These are phyloP conservation scores for Anableps anableps DNA, from an alignment of 2,797 vertebrate species.

Conservation along the genomic window DNA sequence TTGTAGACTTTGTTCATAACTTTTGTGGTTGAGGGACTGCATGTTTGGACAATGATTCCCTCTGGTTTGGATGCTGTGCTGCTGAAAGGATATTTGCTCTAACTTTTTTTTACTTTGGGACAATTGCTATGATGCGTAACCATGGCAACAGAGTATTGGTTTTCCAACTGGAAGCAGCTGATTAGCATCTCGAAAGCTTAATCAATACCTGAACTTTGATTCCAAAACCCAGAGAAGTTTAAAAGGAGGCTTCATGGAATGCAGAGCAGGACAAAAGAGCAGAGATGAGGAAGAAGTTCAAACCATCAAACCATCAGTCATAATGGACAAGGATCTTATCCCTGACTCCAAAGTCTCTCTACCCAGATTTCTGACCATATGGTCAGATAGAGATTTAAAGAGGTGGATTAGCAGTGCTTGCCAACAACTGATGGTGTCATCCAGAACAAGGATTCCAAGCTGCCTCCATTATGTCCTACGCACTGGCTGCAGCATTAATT, in stretches of 20 bases:
- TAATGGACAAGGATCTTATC: too few species aligned
- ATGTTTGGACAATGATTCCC: too few species aligned
- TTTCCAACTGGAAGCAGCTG: background rate
- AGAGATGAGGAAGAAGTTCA: too few species aligned
- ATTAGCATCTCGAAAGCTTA: background rate
- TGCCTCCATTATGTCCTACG: too few species aligned
- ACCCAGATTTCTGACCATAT: background rate
- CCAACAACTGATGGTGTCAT: background rate
- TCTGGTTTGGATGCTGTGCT: too few species aligned
- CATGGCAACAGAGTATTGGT: background rate
- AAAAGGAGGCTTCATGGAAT: constrained; percentile 1
- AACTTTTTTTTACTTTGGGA: too few species aligned
- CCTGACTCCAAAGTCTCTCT: background rate
- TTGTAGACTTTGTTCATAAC: too few species aligned
- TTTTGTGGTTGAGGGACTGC: too few species aligned
- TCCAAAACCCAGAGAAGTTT: background rate
- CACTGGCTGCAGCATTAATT: too few species aligned
- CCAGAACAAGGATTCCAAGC: background rate
- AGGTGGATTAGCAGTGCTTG: background rate
- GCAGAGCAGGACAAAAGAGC: background rate
- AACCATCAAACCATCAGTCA: too few species aligned
- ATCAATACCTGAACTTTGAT: background rate
- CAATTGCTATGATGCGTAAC: background rate
- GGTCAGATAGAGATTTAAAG: background rate
- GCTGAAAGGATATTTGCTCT: too few species aligned